phyloP scores from a whole-genome alignment of 2,888 invertebrate species.

The Apocheima hispidaria region DNA sequence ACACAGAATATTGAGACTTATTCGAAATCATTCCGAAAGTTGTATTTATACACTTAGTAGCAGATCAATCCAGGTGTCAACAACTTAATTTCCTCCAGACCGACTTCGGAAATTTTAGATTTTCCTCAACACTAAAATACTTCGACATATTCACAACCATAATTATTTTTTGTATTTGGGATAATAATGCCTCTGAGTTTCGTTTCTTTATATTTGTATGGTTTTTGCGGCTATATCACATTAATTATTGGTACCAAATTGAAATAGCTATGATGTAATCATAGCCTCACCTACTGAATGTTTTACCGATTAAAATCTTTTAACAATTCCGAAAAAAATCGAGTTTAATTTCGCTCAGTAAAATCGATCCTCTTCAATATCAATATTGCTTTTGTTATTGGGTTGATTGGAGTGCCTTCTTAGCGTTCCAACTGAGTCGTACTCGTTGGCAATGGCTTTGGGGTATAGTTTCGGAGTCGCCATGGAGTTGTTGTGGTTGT shows the following conservation, averaged over 20 bases:
- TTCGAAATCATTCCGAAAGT: too few species aligned
- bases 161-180: neutral
- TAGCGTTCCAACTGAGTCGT: constrained; percentile 90
- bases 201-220: neutral
- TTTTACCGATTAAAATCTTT: too few species aligned
- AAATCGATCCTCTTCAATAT: constrained; percentile 89
- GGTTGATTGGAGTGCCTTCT: constrained; percentile 91
- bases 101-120: too few species aligned
- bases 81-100: too few species aligned
- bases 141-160: neutral
- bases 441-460: constrained; percentile 90
- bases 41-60: neutral
- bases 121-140: too few species aligned
- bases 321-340: too few species aligned
- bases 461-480: constrained; percentile 89
- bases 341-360: too few species aligned
- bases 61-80: neutral
- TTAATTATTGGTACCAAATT: neutral
- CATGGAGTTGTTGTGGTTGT: constrained; percentile 86
- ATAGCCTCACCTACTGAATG: neutral
- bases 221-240: neutral
- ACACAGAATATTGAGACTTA: too few species aligned
- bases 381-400: constrained; percentile 87
- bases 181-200: neutral
- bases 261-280: neutral